Conservation (phyloP, 2,113 vertebrate genomes). For the Collichthys lucidus region DNA sequence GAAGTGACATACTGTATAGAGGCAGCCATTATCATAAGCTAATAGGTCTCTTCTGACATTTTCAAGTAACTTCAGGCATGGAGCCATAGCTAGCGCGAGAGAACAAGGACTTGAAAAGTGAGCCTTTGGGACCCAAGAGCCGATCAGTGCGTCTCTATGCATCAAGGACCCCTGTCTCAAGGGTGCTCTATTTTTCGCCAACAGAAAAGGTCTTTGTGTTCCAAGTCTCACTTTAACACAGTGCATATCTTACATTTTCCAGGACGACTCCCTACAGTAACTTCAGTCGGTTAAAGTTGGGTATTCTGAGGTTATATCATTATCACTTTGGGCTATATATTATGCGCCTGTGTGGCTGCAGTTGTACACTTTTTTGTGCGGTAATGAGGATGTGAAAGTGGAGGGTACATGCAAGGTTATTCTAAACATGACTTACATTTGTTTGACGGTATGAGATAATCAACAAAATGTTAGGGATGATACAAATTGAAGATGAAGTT, state of each 20-base stretch:
- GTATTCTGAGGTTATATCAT: conserved; percentile 36
- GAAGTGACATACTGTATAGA: conserved; percentile 59
- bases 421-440: neutral
- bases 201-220: conserved; percentile 67
- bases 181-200: conserved; percentile 68
- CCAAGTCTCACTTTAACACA: conserved; percentile 63
- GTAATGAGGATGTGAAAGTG: neutral
- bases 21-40: conserved; percentile 71
- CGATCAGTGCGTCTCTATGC: conserved; percentile 55
- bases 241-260: conserved; percentile 49
- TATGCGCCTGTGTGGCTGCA: neutral
- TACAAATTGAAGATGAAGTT: neutral
- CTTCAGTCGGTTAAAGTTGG: conserved; percentile 33
- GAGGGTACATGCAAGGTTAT: neutral
- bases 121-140: conserved; percentile 59
- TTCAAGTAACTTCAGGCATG: conserved; percentile 58
- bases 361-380: neutral
- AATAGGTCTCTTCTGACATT: conserved; percentile 77
- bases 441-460: neutral
- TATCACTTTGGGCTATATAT: conserved; percentile 31
- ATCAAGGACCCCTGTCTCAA: conserved; percentile 70
- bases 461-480: too few relatives aligned
- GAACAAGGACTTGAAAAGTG: conserved; percentile 67
- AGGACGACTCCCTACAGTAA: conserved; percentile 27
- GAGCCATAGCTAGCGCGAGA: conserved; percentile 52